phyloP scores from a whole-genome alignment of 2,797 vertebrate genomes.

The Stomatorhinus walkeri region DNA sequence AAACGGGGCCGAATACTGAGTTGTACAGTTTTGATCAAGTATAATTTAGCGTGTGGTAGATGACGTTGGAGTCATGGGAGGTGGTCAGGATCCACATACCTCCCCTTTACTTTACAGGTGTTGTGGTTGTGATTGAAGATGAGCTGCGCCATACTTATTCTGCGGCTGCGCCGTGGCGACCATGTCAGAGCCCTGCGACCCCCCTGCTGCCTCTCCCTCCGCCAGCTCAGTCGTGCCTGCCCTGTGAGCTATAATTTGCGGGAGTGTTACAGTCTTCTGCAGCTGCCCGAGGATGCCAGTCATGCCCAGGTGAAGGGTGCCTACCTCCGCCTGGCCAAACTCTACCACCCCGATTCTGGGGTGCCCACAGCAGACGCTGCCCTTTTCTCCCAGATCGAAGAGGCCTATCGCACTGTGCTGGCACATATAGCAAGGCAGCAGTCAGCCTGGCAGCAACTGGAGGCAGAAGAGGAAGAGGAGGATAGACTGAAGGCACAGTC shows the following conservation, averaged over 20 bases:
- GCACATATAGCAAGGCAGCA: conserved; percentile 49
- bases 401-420: conserved; percentile 76
- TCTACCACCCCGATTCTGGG: conserved; percentile 83
- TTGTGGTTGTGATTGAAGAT: conserved; percentile 35
- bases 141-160: conserved; percentile 41
- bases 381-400: conserved; percentile 73
- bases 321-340: conserved; percentile 74
- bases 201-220: conserved; percentile 16
- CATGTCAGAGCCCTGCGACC: conserved; percentile 34
- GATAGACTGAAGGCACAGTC: conserved; percentile 59
- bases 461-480: conserved; percentile 43
- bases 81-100: background rate
- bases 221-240: conserved; percentile 34
- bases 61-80: background rate
- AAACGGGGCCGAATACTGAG: background rate
- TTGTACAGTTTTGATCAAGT: background rate
- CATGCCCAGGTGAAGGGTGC: conserved; percentile 71
- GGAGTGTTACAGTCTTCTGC: conserved; percentile 73
- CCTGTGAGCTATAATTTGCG: conserved; percentile 47
- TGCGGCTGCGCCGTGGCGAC: conserved; percentile 33
- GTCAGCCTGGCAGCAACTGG: conserved; percentile 2
- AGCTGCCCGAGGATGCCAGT: conserved; percentile 64
- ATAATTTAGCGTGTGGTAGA: background rate
- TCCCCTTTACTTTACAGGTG: conserved; percentile 10
- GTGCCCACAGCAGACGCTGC: conserved; percentile 59